Evolutionary conservation across 2,113 vertebrate genomes (phyloP).

Genomic region (Rhabdomys dilectus): DNA sequence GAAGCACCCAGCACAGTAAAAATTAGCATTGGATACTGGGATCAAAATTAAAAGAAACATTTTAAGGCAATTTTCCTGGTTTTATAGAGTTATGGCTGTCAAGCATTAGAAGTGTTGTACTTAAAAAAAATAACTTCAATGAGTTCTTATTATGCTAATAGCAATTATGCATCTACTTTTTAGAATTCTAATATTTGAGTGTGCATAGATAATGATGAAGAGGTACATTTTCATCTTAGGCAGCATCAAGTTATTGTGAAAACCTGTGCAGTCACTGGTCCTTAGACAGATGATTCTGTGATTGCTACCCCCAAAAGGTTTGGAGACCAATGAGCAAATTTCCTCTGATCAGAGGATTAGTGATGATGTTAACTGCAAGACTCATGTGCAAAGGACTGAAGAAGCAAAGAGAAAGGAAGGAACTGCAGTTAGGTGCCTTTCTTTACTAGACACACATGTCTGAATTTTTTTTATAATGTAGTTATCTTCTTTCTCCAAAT

Average conservation of each 20-base stretch:
- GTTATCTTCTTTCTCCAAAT: background rate
- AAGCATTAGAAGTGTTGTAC: background rate
- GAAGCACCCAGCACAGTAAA: background rate
- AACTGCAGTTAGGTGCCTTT: background rate
- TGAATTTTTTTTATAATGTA: background rate
- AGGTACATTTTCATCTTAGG: background rate
- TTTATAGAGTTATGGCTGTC: background rate
- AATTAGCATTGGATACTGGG: background rate
- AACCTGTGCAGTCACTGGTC: background rate
- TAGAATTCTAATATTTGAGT: background rate
- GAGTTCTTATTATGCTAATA: background rate
- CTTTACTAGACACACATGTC: background rate
- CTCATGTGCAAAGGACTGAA: too few species aligned
- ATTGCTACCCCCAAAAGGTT: accelerated
- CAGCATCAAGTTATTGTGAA: background rate
- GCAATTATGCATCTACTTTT: background rate
- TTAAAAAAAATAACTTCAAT: constrained; percentile 32
- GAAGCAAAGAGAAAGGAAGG: background rate
- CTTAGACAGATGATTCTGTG: background rate
- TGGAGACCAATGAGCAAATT: background rate
- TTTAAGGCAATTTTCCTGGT: background rate
- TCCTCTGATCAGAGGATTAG: background rate
- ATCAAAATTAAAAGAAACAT: background rate
- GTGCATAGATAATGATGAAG: background rate
- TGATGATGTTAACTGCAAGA: accelerated